Base-by-base conservation (phyloP, 2,113 vertebrate genomes). In the Gallinago jamesoni region DNA sequence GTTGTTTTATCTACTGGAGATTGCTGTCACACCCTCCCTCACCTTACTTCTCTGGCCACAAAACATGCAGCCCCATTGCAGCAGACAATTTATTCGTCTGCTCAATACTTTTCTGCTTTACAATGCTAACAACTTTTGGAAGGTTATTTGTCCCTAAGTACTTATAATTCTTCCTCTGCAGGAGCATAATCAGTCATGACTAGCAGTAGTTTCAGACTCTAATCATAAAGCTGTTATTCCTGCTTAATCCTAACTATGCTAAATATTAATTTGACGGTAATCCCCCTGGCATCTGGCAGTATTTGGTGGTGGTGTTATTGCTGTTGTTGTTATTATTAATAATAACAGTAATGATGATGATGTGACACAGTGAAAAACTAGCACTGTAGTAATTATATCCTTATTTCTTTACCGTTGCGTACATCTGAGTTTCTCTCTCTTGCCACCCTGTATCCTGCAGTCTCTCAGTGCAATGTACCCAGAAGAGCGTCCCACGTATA, bases 171-270 rank as follows among this genome's bases (percentile, higher is more conserved):
- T 77, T 90, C 72, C 79, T 86, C 83, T 80, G 83, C 83, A 74
- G 92, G 90, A 73, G 89, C 68, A 55, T 86, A 90, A 88, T 92
- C 92, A 93, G 67, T 79, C 79, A 70, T 73, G 90, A 95, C 76
- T 84, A 92, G 59, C 75, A 47, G 70, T 88, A 69, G 39, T 68
- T 93, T 69, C 70, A 73, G 67, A 6, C 75, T 88, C 82, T 86
- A 88, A 79, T 74, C 80, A 90, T 83, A 93, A 97, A 92, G 63
- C 88, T 90, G 83, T 69, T 93, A 73, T 60, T 93, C 85, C 76
- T 86, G 55, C 76, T 84, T 90, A 94, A 88, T 93, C 79, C 86
- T 84, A 80, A 80, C 76, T 50, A 77, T 62, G n/a, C 60, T 92
- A 84, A 92, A 48, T 79, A 90, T 72, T 90, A 56, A 92, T 90